phyloP scores from a whole-genome alignment of 2,888 invertebrate species.

The Coecobrya sp. region DNA sequence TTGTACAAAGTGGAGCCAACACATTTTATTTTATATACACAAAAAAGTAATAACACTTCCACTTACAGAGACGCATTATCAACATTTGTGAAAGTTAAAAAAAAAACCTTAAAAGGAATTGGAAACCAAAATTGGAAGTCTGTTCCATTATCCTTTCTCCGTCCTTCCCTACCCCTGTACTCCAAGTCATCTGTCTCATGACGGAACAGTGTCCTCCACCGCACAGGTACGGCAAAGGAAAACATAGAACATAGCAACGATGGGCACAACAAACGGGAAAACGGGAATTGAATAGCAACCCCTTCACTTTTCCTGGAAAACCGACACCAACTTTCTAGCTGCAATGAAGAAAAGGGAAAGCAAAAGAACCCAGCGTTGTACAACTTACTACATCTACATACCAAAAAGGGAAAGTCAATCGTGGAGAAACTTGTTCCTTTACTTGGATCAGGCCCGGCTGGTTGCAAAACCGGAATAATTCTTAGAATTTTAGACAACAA shows the following conservation, averaged over 20 bases:
- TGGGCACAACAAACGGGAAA: constrained; percentile 44
- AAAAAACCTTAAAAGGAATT: too few species aligned
- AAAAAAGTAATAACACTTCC: too few species aligned
- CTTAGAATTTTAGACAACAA: too few species aligned
- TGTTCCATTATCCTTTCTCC: too few species aligned
- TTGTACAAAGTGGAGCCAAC: not conserved
- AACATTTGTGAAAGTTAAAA: too few species aligned
- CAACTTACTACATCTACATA: not conserved
- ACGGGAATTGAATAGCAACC: not conserved
- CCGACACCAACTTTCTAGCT: too few species aligned
- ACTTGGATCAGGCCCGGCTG: not conserved
- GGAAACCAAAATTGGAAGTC: too few species aligned
- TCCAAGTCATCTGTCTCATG: constrained; percentile 1
- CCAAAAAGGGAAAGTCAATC: not conserved
- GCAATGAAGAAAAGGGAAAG: not conserved
- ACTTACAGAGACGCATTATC: too few species aligned
- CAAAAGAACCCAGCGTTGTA: not conserved
- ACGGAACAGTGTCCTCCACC: not conserved
- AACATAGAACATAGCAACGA: constrained; percentile 57
- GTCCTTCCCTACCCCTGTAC: not conserved
- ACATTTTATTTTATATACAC: too few species aligned
- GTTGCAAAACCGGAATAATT: too few species aligned
- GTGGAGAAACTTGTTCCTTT: not conserved
- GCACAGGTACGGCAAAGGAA: too few species aligned
- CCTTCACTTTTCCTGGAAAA: not conserved